A percentile compares a stretch with the other conserved stretches of the same genome.
Evolutionary conservation across 2,113 vertebrate genomes (phyloP).

Genomic region (Gopherus flavomarginatus): DNA sequence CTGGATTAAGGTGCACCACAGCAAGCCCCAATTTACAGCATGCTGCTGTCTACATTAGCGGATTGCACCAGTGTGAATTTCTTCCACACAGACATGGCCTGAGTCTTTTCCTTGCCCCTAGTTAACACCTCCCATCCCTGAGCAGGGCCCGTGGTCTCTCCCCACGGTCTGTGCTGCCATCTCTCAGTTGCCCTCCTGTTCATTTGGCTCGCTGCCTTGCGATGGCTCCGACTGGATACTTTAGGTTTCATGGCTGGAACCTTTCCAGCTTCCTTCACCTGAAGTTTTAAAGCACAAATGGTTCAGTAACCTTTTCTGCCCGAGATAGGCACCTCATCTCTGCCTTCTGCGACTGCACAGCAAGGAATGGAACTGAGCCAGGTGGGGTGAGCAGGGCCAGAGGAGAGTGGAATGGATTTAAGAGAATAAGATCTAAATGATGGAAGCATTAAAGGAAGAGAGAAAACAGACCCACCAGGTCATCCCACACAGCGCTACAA

Average conservation of each 20-base stretch:
- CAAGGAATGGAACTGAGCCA: neutral
- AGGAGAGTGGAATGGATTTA: neutral
- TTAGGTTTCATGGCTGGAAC: neutral
- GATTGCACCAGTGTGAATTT: neutral
- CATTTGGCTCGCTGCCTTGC: neutral
- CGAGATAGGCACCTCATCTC: neutral
- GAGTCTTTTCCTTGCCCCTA: neutral
- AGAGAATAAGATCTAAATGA: neutral
- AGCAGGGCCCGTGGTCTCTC: neutral
- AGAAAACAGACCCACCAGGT: neutral
- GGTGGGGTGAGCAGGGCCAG: neutral
- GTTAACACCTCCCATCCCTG: neutral
- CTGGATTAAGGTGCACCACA: neutral
- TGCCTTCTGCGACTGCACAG: neutral
- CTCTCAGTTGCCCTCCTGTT: neutral
- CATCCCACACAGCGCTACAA: neutral
- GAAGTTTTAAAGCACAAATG: neutral
- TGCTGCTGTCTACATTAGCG: neutral
- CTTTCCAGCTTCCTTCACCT: neutral
- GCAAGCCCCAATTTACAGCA: neutral
- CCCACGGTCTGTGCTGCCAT: neutral
- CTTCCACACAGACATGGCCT: neutral
- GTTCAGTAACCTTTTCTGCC: neutral
- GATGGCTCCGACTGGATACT: neutral
- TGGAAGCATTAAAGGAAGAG: neutral